Conservation (phyloP, 2,888 invertebrate genomes). For the Bimastos eiseni region DNA sequence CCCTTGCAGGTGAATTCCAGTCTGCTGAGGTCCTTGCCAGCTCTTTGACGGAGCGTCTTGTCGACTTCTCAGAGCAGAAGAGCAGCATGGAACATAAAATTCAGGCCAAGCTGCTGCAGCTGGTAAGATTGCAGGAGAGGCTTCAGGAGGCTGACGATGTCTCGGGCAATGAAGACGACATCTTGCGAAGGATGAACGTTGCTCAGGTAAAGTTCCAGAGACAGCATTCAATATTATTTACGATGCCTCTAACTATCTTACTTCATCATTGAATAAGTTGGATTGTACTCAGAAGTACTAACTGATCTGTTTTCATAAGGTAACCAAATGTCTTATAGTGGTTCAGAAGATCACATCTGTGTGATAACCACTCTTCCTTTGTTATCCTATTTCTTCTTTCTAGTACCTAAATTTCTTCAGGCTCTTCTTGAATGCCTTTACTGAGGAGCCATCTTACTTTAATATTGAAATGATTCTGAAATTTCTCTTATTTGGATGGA, state of each 20-base stretch:
- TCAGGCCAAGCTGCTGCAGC: not conserved
- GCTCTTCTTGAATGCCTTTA: no score
- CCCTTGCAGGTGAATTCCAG: not conserved
- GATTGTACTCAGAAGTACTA: not conserved
- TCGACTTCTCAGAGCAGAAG: not conserved
- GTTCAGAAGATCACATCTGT: no score
- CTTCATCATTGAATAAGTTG: not conserved
- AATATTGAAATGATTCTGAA: not conserved
- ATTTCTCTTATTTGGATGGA: not conserved
- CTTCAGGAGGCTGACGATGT: constrained; percentile 26
- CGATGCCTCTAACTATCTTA: not conserved
- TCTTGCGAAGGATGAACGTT: not conserved
- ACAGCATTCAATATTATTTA: not conserved
- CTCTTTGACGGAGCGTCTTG: not conserved
- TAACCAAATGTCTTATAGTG: no score
- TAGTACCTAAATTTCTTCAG: no score
- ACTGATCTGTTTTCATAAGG: not conserved
- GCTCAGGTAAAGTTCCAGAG: constrained; percentile 15
- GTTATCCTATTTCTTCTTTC: no score
- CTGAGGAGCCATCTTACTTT: no score
- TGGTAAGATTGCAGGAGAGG: constrained; percentile 15
- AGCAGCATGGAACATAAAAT: not conserved
- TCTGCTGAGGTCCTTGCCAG: not conserved
- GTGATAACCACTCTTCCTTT: no score
- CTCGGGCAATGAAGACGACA: constrained; percentile 26